phyloP scores from a whole-genome alignment of 2,888 invertebrate species.

The Cheilosia vulpina region DNA sequence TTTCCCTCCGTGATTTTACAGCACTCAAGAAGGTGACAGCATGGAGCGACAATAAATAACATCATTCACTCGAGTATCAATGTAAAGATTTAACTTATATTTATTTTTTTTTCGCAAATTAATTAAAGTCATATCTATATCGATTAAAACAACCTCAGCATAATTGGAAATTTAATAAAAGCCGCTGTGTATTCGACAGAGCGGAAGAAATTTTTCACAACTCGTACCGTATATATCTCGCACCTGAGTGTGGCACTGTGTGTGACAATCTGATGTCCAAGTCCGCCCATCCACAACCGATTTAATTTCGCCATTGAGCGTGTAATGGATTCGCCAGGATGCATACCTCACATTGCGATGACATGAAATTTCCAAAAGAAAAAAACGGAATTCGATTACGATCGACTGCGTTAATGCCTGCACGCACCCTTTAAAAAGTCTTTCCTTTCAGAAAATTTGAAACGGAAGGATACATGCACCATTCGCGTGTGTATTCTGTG shows the following conservation, averaged over 20 bases:
- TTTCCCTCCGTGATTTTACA: too few relatives aligned
- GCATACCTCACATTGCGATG: background rate
- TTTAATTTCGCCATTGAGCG: conserved; percentile 8
- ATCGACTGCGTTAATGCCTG: background rate
- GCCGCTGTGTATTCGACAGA: background rate
- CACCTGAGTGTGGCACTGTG: background rate
- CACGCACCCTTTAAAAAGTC: background rate
- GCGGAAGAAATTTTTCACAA: background rate
- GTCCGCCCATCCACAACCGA: background rate
- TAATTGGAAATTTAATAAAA: conserved; percentile 6
- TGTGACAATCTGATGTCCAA: background rate
- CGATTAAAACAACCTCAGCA: background rate
- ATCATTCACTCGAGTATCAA: background rate
- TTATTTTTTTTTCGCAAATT: background rate
- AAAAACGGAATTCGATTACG: background rate
- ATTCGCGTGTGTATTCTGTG: background rate
- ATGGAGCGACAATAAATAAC: too few relatives aligned
- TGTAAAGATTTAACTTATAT: background rate
- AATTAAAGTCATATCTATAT: background rate
- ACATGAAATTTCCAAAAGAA: background rate
- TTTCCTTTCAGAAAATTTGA: conserved; percentile 1
- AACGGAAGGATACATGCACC: background rate
- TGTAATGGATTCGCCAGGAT: conserved; percentile 1
- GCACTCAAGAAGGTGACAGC: too few relatives aligned
- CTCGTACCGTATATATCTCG: background rate